Base-by-base conservation (phyloP, 1,140 invertebrate genomes). In the Drosophila parvula region DNA sequence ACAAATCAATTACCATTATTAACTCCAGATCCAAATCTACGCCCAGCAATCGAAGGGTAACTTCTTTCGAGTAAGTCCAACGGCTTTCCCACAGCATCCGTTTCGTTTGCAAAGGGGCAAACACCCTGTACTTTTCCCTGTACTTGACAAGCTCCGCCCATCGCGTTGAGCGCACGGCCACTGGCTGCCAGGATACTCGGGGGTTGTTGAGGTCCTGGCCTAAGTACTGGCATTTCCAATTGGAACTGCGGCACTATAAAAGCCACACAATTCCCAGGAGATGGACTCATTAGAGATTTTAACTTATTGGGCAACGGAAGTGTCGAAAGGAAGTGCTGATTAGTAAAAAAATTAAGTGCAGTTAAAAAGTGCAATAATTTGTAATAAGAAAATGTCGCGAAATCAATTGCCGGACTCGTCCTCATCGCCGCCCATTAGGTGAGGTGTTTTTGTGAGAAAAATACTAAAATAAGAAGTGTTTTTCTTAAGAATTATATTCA, bases 401-500 rank as follows among this genome's bases (percentile, higher is more conserved):
- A 92, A 91, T 91, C 93, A 93, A 69, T 84, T 94, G 45, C 93
- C 93, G 14, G 93, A 94, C 81, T 93, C 93, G 10, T 94, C 93
- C 12, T 93, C 93, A n/a, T 94, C 93, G 7, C 93, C 93, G 12
- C 93, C 93, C 30, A 92, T 93, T 36, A 93, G 92, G 93, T 93
- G 59, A 48, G 45, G 27, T n/a, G 14, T 28, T 48, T 48, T 28
- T 48, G 0, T 10, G 22, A 7, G 0, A 47, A 47, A n/a, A 47
- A 14, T 14, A 27, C 1, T 27, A 9, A 0, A 28, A n/a, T 9
- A 8, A 2, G 6, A 2, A n/a, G 22, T 27, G 12, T 9, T 38
- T 4, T 45, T 8, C n/a, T 28, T 2, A 22, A 22, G 22, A 22
- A 22, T 22, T 22, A 22, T 22, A 22, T 22, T 22, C 22, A 22